Evolutionary conservation across 2,113 vertebrate species (phyloP).

Genomic region (Edolisoma coerulescens): DNA sequence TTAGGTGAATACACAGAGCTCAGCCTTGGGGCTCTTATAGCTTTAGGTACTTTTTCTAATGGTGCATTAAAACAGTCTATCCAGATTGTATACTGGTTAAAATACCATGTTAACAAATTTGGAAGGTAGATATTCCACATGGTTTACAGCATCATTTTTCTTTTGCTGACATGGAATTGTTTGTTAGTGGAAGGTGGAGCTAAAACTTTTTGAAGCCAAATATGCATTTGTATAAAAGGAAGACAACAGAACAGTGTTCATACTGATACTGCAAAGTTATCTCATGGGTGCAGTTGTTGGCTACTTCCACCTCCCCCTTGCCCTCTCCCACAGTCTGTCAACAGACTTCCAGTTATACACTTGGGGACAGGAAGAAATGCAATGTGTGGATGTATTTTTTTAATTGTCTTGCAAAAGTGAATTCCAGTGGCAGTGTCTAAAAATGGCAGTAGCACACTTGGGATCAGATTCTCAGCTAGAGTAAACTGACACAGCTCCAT

Average conservation of each 20-base stretch:
- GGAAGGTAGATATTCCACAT: neutral
- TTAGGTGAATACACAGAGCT: neutral
- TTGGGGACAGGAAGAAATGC: neutral
- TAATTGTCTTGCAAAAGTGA: neutral
- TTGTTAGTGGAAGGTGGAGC: neutral
- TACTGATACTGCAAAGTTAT: neutral
- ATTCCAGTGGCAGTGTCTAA: neutral
- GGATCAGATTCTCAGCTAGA: neutral
- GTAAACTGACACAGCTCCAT: constrained; percentile 11
- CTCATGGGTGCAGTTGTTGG: neutral
- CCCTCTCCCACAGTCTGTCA: neutral
- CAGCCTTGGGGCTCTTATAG: neutral
- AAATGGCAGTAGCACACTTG: neutral
- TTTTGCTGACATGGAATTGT: neutral
- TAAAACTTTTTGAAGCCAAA: neutral
- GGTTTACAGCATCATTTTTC: neutral
- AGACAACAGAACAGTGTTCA: neutral
- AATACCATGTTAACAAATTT: neutral
- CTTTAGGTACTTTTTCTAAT: neutral
- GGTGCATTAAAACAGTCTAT: neutral
- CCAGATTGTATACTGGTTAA: neutral
- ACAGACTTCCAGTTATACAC: neutral
- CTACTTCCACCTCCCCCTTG: neutral
- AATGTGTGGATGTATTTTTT: neutral
- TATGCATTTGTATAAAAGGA: neutral